Conservation (phyloP, 1,140 invertebrate genomes). For the Drosophila bocqueti region DNA sequence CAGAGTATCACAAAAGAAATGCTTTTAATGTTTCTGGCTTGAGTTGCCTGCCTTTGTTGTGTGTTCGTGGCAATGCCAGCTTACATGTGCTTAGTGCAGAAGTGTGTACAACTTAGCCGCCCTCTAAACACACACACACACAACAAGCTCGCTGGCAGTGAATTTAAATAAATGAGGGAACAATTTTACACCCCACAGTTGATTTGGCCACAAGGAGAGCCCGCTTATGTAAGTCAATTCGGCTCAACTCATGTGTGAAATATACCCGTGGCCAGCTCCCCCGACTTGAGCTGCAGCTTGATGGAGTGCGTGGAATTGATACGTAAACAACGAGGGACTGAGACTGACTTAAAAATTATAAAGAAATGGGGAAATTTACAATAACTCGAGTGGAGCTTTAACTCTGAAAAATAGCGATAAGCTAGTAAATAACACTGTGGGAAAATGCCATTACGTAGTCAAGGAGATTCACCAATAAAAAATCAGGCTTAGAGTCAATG, state of each 20-base stretch:
- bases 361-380: slow-evolving; percentile 8
- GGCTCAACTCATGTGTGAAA: slow-evolving; percentile 60
- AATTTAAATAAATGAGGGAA: slow-evolving; percentile 81
- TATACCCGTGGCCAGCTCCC: slow-evolving; percentile 38
- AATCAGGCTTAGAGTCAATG: background rate
- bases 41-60: slow-evolving; percentile 19
- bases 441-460: slow-evolving; percentile 52
- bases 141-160: slow-evolving; percentile 12
- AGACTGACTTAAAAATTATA: background rate
- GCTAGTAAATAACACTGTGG: slow-evolving; percentile 41
- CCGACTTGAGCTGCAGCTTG: slow-evolving; percentile 24
- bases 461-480: background rate
- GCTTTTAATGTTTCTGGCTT: slow-evolving; percentile 54
- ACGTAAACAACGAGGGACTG: slow-evolving; percentile 28
- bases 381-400: slow-evolving; percentile 5
- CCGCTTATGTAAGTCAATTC: slow-evolving; percentile 21
- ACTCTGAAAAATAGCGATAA: slow-evolving; percentile 40
- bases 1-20: slow-evolving; percentile 61
- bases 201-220: slow-evolving; percentile 17
- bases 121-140: background rate
- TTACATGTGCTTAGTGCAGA: slow-evolving; percentile 51
- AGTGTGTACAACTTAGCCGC: slow-evolving; percentile 32
- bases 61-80: slow-evolving; percentile 20
- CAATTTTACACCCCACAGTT: slow-evolving; percentile 53
- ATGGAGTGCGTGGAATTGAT: slow-evolving; percentile 70